A percentile compares a stretch with the other conserved stretches of the same genome.
phyloP scores from a whole-genome alignment of 2,888 invertebrate species.

The Ditula angustiorana region DNA sequence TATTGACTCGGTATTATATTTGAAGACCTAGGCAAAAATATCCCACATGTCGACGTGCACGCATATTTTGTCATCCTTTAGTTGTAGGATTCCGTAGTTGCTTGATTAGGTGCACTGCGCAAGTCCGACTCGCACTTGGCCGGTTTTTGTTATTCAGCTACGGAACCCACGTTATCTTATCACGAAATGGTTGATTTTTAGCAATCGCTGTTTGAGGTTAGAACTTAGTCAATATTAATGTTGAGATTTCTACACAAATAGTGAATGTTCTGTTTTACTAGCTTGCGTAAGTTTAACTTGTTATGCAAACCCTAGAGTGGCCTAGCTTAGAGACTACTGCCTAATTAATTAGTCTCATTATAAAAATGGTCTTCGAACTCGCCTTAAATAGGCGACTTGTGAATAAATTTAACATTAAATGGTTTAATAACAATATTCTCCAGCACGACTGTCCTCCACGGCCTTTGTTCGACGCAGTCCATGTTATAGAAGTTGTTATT shows the following conservation, averaged over 20 bases:
- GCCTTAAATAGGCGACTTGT: not conserved
- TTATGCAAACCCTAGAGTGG: not conserved
- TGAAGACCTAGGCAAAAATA: too few species aligned
- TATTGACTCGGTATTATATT: too few species aligned
- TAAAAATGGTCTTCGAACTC: not conserved
- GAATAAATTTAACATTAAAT: not conserved
- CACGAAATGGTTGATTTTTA: not conserved
- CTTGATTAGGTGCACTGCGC: too few species aligned
- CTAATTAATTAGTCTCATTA: not conserved
- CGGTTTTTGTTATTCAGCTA: too few species aligned
- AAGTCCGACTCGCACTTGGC: too few species aligned
- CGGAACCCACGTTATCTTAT: too few species aligned
- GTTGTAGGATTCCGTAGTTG: too few species aligned
- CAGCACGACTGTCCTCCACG: too few species aligned
- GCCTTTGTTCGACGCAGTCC: too few species aligned
- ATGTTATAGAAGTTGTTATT: too few species aligned
- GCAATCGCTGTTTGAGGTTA: not conserved
- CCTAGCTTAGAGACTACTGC: not conserved
- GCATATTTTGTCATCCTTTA: too few species aligned
- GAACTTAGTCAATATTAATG: not conserved
- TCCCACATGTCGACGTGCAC: too few species aligned
- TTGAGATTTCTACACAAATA: not conserved
- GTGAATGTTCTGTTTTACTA: not conserved
- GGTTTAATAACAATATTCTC: not conserved
- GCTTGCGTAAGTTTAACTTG: not conserved